phyloP scores from a whole-genome alignment of 2,888 invertebrate species.

The Capitulum mitella region DNA sequence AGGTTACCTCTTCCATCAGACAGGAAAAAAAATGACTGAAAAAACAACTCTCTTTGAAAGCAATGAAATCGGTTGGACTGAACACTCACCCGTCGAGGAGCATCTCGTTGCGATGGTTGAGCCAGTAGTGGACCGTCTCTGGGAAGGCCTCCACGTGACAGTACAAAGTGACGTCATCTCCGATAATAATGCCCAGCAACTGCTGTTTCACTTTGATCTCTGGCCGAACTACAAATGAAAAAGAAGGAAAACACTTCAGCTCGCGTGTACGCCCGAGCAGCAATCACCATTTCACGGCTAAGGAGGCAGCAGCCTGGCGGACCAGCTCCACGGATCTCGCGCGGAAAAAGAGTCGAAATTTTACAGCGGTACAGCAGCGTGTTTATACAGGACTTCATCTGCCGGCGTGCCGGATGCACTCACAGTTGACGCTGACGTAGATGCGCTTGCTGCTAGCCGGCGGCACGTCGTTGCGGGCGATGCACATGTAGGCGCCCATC shows the following conservation, averaged over 20 bases:
- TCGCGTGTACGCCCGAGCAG: too few species aligned
- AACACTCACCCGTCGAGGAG: slow-evolving; percentile 74
- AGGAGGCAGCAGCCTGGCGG: too few species aligned
- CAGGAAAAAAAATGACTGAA: too few species aligned
- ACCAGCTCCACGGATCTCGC: too few species aligned
- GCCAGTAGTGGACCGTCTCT: slow-evolving; percentile 66
- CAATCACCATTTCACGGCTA: too few species aligned
- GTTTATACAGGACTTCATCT: too few species aligned
- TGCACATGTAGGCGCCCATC: slow-evolving; percentile 36
- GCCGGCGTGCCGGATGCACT: slow-evolving; percentile 55
- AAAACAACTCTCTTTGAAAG: too few species aligned
- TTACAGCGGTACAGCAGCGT: too few species aligned
- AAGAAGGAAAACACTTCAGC: too few species aligned
- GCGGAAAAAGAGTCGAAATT: too few species aligned
- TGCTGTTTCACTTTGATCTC: slow-evolving; percentile 83
- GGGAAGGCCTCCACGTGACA: slow-evolving; percentile 85
- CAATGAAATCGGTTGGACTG: too few species aligned
- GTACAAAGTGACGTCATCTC: slow-evolving; percentile 75
- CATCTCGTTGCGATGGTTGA: slow-evolving; percentile 67
- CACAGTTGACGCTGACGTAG: slow-evolving; percentile 80
- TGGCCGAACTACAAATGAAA: slow-evolving; percentile 79
- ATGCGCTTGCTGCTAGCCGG: slow-evolving; percentile 84
- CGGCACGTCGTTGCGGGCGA: slow-evolving; percentile 46
- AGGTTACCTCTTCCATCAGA: too few species aligned
- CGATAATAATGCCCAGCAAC: slow-evolving; percentile 74